A percentile compares a stretch with the other conserved stretches of the same genome.
phyloP scores from a whole-genome alignment of 23 tunicate species.

The Halocynthia aurantium region DNA sequence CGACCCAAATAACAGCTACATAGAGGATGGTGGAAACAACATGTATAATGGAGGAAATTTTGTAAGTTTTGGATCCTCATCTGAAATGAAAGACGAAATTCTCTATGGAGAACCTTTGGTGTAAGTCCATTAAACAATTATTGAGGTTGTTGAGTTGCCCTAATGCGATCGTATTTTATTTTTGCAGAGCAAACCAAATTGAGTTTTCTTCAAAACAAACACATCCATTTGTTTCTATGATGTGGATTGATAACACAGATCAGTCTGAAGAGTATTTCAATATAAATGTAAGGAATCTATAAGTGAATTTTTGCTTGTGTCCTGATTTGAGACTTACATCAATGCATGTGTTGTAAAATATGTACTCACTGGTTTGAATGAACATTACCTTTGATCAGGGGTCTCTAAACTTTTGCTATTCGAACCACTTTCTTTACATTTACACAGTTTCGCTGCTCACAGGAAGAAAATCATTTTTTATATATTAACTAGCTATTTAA shows the following conservation, averaged over 20 bases:
- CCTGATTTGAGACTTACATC: background rate
- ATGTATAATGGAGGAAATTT: conserved; percentile 42
- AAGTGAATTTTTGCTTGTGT: background rate
- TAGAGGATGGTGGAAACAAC: conserved; percentile 39
- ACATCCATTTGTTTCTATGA: conserved; percentile 19
- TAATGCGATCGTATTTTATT: background rate
- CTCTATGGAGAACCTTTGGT: conserved; percentile 22
- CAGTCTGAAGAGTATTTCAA: background rate
- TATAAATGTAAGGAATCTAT: background rate
- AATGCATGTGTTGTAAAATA: too few species aligned
- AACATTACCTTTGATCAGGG: too few species aligned
- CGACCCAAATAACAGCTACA: conserved; percentile 9
- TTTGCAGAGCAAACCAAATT: background rate
- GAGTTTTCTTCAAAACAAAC: conserved; percentile 1
- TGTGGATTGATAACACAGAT: conserved; percentile 19
- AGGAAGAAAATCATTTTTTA: too few species aligned
- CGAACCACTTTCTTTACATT: too few species aligned
- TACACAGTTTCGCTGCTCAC: too few species aligned
- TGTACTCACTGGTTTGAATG: too few species aligned
- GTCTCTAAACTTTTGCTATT: too few species aligned
- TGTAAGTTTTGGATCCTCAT: conserved; percentile 17
- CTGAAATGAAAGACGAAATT: background rate
- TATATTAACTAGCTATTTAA: too few species aligned
- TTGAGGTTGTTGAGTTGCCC: background rate
- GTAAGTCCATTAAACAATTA: background rate